A percentile compares a stretch with the other conserved stretches of the same genome.
Evolutionary conservation across 2,113 vertebrate species (phyloP).

Genomic region (Balaeniceps rex): DNA sequence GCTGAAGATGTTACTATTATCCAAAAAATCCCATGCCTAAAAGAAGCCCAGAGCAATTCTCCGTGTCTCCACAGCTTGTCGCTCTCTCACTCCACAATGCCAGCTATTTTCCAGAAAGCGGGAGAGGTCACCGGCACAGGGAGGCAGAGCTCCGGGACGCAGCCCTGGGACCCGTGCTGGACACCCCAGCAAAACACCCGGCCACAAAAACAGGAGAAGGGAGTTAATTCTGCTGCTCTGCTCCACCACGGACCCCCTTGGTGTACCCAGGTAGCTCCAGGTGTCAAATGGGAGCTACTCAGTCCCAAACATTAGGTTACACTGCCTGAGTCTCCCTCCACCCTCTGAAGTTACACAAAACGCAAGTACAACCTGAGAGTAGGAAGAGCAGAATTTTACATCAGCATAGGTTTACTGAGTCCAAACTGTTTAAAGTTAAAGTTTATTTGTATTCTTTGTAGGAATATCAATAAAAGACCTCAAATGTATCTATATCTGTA

Average conservation of each 20-base stretch:
- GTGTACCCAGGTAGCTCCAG: neutral
- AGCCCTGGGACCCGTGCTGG: neutral
- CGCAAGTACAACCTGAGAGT: neutral
- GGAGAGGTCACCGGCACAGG: accelerated
- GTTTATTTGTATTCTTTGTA: slow-evolving; percentile 82
- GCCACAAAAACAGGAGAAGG: accelerated
- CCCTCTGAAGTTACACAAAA: neutral
- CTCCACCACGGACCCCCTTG: accelerated
- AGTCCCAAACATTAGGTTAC: accelerated
- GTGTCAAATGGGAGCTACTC: neutral
- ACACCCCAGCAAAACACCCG: neutral
- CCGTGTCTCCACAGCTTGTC: neutral
- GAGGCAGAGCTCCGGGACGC: neutral
- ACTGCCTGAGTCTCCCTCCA: neutral
- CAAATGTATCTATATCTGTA: slow-evolving; percentile 82
- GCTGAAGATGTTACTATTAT: neutral
- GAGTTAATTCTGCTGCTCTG: neutral
- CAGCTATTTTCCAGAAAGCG: accelerated
- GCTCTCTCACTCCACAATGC: neutral
- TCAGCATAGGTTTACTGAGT: neutral
- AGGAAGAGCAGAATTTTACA: neutral
- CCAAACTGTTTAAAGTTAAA: slow-evolving; percentile 81
- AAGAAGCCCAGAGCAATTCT: neutral
- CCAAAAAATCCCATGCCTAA: accelerated
- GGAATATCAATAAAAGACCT: slow-evolving; percentile 84